Evolutionary conservation across 2,113 vertebrate genomes (phyloP).

Genomic region (Triplophysa rosa): DNA sequence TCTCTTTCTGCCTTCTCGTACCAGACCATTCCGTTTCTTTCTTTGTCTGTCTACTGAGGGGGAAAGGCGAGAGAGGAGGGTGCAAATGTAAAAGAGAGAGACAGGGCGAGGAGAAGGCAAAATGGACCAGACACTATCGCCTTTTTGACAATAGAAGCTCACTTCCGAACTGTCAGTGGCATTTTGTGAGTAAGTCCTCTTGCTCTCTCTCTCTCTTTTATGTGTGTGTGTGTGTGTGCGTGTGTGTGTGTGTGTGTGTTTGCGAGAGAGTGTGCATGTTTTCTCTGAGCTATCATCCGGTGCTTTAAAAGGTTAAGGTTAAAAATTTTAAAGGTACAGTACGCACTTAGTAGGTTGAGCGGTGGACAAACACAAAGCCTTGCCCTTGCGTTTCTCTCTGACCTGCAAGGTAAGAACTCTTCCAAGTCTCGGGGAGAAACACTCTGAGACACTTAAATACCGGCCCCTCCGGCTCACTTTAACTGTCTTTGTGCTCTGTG

Average conservation of each 20-base stretch:
- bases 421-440: background rate
- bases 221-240: slow-evolving; percentile 39
- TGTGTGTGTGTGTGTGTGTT: slow-evolving; percentile 43
- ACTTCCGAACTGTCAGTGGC: slow-evolving; percentile 29
- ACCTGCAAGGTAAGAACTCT: slow-evolving; percentile 59
- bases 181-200: slow-evolving; percentile 63
- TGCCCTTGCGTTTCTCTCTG: slow-evolving; percentile 27
- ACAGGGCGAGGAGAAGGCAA: slow-evolving; percentile 32
- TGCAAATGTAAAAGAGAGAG: slow-evolving; percentile 45
- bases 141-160: slow-evolving; percentile 47
- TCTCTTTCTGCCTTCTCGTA: slow-evolving; percentile 43
- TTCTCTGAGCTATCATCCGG: slow-evolving; percentile 47
- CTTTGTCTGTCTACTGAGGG: slow-evolving; percentile 62
- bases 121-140: slow-evolving; percentile 38
- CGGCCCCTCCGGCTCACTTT: background rate
- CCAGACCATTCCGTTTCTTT: slow-evolving; percentile 53
- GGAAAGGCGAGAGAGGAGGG: slow-evolving; percentile 55
- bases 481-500: background rate
- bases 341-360: slow-evolving; percentile 26
- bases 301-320: slow-evolving; percentile 29
- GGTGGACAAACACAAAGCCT: slow-evolving; percentile 7
- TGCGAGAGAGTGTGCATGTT: background rate
- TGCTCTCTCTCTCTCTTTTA: slow-evolving; percentile 38
- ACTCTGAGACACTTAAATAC: background rate
- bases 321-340: slow-evolving; percentile 58